phyloP scores from a whole-genome alignment of 2,113 vertebrate species.

The Irena cyanogastra region DNA sequence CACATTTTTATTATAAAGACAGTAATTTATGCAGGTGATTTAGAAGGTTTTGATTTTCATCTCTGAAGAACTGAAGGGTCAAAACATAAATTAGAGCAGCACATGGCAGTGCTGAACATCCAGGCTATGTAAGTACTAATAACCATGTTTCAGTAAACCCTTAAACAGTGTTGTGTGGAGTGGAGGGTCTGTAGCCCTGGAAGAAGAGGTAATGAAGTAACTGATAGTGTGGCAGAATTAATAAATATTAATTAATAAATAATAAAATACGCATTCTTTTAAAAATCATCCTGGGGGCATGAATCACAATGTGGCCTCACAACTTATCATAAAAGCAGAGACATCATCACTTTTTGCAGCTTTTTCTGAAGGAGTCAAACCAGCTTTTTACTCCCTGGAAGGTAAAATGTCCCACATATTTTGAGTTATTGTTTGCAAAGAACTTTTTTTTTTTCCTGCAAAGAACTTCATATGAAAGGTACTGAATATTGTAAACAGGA shows the following conservation, averaged over 20 bases:
- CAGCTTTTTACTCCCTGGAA: background rate
- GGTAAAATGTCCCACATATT: background rate
- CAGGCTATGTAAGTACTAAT: background rate
- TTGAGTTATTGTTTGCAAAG: background rate
- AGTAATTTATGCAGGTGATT: constrained; percentile 5
- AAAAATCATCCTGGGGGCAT: background rate
- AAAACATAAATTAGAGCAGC: background rate
- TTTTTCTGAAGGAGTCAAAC: background rate
- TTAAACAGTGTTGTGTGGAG: background rate
- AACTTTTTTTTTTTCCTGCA: background rate
- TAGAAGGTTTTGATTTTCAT: constrained; percentile 3
- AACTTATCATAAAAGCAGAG: background rate
- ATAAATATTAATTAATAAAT: background rate
- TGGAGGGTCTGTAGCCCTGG: background rate
- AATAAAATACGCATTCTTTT: background rate
- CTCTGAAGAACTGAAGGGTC: background rate
- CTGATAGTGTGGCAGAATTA: background rate
- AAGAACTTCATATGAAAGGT: background rate
- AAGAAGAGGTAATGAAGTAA: background rate
- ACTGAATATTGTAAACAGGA: background rate
- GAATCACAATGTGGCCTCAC: background rate
- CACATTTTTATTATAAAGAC: background rate
- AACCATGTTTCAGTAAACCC: background rate
- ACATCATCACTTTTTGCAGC: background rate
- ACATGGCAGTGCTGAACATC: background rate